These are phyloP conservation scores for Lagria hirta DNA, from an alignment of 2,888 invertebrate species.

Conservation along the genomic window DNA sequence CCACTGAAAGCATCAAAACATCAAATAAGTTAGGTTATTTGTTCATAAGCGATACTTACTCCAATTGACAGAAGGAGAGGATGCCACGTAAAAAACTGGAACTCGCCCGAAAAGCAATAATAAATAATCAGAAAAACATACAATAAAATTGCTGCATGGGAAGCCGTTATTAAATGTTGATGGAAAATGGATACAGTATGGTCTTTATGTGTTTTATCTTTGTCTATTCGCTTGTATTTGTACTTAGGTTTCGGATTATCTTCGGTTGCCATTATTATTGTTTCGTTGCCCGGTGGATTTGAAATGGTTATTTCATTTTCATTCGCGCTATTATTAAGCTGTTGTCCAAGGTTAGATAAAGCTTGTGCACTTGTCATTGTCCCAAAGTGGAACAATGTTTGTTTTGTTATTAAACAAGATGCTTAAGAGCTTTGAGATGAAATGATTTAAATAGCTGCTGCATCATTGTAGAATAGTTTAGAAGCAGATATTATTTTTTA, in stretches of 20 bases:
- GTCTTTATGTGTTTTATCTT: not conserved
- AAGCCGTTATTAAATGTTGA: conserved; percentile 33
- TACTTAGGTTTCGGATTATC: too few species aligned
- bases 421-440: too few species aligned
- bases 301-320: not conserved
- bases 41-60: conserved; percentile 32
- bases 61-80: conserved; percentile 39
- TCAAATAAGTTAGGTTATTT: conserved; percentile 20
- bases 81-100: conserved; percentile 43
- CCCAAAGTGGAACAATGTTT: too few species aligned
- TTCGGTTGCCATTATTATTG: not conserved
- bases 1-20: conserved; percentile 47
- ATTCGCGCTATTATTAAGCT: not conserved
- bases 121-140: conserved; percentile 36
- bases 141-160: conserved; percentile 34
- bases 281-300: not conserved
- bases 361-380: too few species aligned
- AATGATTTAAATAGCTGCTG: too few species aligned
- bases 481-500: too few species aligned
- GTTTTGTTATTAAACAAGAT: too few species aligned
- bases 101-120: conserved; percentile 35
- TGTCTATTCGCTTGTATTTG: not conserved
- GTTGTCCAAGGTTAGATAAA: not conserved
- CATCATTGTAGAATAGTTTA: too few species aligned
- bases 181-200: not conserved